These are phyloP conservation scores for Aegithalos caudatus DNA, from an alignment of 2,113 vertebrate species.

Conservation along the genomic window DNA sequence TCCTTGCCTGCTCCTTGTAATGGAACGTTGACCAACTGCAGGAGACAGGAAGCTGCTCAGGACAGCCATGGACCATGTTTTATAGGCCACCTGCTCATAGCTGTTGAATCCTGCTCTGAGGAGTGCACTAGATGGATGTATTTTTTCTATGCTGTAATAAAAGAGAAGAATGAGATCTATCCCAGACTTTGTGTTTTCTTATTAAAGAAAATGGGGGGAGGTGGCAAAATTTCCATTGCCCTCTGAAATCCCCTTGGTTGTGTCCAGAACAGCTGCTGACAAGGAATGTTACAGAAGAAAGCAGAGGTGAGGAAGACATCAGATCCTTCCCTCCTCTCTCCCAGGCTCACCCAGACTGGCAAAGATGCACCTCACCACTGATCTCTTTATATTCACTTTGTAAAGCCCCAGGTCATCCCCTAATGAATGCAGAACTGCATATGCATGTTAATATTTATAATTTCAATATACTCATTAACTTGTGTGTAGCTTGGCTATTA, in stretches of 20 bases:
- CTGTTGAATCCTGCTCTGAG: neutral
- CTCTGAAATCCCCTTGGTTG: neutral
- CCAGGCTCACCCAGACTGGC: neutral
- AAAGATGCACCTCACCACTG: neutral
- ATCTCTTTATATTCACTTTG: neutral
- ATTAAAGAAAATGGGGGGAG: neutral
- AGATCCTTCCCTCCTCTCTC: neutral
- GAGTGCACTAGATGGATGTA: neutral
- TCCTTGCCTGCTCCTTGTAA: neutral
- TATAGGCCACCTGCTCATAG: neutral
- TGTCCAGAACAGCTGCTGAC: neutral
- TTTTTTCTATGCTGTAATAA: neutral
- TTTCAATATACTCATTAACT: neutral
- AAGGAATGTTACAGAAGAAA: neutral
- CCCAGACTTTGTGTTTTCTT: neutral
- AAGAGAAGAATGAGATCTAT: neutral
- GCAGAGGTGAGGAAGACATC: neutral
- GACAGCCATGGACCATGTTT: neutral
- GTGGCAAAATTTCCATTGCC: neutral
- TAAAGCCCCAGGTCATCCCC: neutral
- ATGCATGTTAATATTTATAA: neutral
- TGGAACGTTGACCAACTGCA: fast-evolving
- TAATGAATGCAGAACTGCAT: neutral
- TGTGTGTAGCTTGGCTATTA: fast-evolving
- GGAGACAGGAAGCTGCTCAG: neutral